Evolutionary conservation across 2,888 invertebrate species (phyloP).

Genomic region (Reticulitermes lucifugus): DNA sequence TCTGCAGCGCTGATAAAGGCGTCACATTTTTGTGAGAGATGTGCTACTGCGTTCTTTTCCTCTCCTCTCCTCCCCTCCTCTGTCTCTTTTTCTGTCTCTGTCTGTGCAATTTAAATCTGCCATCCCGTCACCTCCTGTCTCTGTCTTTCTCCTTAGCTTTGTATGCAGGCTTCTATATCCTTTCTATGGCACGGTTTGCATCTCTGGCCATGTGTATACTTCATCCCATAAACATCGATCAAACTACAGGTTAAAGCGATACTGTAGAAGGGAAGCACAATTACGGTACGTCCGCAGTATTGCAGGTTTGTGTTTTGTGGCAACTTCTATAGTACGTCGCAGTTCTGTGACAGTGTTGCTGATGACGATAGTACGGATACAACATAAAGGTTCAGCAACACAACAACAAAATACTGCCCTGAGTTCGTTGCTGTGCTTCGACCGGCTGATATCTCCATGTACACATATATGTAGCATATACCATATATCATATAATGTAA

Average conservation of each 20-base stretch:
- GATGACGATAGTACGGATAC: too few relatives aligned
- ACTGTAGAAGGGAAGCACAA: background rate
- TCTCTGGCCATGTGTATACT: constrained; percentile 19
- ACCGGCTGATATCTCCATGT: too few relatives aligned
- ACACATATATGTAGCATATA: too few relatives aligned
- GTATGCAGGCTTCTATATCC: constrained; percentile 27
- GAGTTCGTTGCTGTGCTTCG: too few relatives aligned
- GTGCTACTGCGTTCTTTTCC: constrained; percentile 47
- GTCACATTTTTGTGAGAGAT: constrained; percentile 52
- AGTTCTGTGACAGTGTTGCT: too few relatives aligned
- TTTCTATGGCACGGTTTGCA: constrained; percentile 18
- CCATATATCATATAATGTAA: too few relatives aligned
- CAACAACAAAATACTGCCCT: too few relatives aligned
- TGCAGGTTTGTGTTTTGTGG: too few relatives aligned
- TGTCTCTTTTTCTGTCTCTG: constrained; percentile 34
- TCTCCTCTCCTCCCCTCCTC: background rate
- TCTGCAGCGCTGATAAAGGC: constrained; percentile 49
- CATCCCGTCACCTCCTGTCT: background rate
- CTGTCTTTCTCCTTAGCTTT: background rate
- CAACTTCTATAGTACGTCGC: too few relatives aligned
- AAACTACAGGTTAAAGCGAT: background rate
- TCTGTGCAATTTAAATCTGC: constrained; percentile 44
- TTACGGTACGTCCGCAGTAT: too few relatives aligned
- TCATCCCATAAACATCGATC: constrained; percentile 24
- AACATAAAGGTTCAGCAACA: too few relatives aligned